Evolutionary conservation across 2,113 vertebrate genomes (phyloP).

Genomic region (Megalops atlanticus): DNA sequence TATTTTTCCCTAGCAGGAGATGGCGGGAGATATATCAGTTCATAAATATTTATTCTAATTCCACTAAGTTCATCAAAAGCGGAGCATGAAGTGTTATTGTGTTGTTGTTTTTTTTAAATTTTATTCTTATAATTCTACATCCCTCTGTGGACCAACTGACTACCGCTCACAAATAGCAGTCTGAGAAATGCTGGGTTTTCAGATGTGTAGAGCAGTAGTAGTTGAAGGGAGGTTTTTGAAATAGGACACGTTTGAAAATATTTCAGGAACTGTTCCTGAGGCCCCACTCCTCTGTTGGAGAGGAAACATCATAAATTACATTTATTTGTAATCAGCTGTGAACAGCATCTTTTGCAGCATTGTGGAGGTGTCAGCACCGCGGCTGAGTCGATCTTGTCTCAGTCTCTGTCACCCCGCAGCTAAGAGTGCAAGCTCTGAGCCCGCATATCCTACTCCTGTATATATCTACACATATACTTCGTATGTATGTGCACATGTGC

Average conservation of each 20-base stretch:
- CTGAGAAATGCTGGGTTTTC: too few species aligned
- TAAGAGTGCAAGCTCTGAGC: neutral
- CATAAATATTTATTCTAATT: too few species aligned
- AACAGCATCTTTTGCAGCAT: neutral
- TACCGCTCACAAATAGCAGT: neutral
- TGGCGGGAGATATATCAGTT: too few species aligned
- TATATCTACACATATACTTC: neutral
- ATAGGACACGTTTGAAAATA: too few species aligned
- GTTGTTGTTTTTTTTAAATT: too few species aligned
- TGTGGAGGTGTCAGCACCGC: neutral
- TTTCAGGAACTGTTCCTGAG: too few species aligned
- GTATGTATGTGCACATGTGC: neutral
- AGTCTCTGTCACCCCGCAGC: neutral
- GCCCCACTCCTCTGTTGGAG: neutral
- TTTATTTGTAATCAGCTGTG: constrained; percentile 14
- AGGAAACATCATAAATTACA: neutral
- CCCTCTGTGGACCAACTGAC: neutral
- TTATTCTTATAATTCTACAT: neutral
- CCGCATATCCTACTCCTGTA: neutral
- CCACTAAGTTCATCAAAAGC: too few species aligned
- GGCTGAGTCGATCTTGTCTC: neutral
- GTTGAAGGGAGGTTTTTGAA: neutral
- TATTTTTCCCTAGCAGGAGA: neutral
- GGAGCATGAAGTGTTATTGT: too few species aligned
- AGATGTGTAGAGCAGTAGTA: neutral